A percentile compares a stretch with the other conserved stretches of the same genome.
phyloP scores from a whole-genome alignment of 2,797 vertebrate species.

The Hemitrygon akajei region DNA sequence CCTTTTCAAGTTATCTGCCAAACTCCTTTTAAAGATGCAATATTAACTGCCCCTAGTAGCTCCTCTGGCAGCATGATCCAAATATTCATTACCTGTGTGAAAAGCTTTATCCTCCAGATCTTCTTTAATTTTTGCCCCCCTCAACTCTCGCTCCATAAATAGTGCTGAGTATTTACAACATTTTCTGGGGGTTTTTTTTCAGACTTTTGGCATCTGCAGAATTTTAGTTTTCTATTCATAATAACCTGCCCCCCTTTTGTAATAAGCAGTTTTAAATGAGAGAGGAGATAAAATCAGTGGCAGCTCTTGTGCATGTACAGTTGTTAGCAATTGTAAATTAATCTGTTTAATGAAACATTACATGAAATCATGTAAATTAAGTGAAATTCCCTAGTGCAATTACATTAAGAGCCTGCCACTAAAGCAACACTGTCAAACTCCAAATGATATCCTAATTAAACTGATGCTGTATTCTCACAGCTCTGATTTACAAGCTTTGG shows the following conservation, averaged over 20 bases:
- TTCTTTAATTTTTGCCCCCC: too few species aligned
- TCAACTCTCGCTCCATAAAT: too few species aligned
- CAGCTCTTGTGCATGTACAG: constrained; percentile 7
- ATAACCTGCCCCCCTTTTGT: background rate
- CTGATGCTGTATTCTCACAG: background rate
- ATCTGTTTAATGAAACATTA: constrained; percentile 14
- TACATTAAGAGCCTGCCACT: constrained; percentile 22
- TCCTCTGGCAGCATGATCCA: too few species aligned
- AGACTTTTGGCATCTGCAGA: too few species aligned
- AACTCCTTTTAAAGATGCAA: too few species aligned
- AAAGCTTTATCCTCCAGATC: too few species aligned
- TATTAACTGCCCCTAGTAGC: too few species aligned
- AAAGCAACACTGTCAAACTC: constrained; percentile 19
- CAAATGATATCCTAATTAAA: constrained; percentile 16
- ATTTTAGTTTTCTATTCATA: background rate
- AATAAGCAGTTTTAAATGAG: background rate
- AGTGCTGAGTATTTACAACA: too few species aligned
- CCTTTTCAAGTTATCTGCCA: too few species aligned
- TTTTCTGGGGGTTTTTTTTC: too few species aligned
- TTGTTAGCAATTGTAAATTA: constrained; percentile 23
- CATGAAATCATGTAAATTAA: constrained; percentile 31
- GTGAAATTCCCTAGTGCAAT: constrained; percentile 19
- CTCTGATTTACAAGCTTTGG: background rate
- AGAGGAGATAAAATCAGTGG: background rate
- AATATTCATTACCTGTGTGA: too few species aligned